phyloP scores from a whole-genome alignment of 1,140 invertebrate species.

The Matsumurasca onukii region DNA sequence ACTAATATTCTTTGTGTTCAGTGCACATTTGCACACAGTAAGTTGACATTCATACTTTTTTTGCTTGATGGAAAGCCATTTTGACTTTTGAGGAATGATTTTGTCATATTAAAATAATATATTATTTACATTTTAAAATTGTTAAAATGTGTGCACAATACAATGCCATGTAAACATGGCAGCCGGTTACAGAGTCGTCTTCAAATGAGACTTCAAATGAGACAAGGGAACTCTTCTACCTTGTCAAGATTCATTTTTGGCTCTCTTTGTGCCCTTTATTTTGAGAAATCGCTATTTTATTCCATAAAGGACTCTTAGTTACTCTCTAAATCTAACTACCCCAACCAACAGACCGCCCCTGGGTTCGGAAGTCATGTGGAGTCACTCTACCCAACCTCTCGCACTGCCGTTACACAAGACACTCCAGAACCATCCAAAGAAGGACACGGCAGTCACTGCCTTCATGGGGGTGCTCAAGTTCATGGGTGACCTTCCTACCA shows the following conservation, averaged over 20 bases:
- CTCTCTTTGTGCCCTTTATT: background rate
- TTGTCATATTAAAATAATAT: too few relatives aligned
- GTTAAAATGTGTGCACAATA: too few relatives aligned
- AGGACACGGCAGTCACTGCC: conserved; percentile 47
- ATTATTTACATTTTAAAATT: too few relatives aligned
- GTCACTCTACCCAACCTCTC: conserved; percentile 80
- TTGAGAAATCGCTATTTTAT: background rate
- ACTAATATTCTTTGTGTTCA: too few relatives aligned
- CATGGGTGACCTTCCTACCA: conserved; percentile 87
- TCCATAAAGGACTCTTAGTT: too few relatives aligned
- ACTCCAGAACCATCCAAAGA: conserved; percentile 50
- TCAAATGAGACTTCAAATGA: too few relatives aligned
- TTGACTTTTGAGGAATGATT: too few relatives aligned
- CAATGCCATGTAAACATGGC: too few relatives aligned
- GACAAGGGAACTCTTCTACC: background rate
- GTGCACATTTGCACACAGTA: too few relatives aligned
- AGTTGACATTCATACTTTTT: too few relatives aligned
- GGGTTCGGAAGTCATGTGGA: conserved; percentile 70
- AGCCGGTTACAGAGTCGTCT: too few relatives aligned
- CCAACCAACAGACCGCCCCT: conserved; percentile 34
- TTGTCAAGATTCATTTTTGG: background rate
- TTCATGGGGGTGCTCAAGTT: conserved; percentile 89
- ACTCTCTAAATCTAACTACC: background rate
- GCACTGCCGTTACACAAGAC: conserved; percentile 85
- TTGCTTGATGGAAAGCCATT: too few relatives aligned